phyloP scores from a whole-genome alignment of 1,140 invertebrate genomes.

The Drosophila nigrodunni region DNA sequence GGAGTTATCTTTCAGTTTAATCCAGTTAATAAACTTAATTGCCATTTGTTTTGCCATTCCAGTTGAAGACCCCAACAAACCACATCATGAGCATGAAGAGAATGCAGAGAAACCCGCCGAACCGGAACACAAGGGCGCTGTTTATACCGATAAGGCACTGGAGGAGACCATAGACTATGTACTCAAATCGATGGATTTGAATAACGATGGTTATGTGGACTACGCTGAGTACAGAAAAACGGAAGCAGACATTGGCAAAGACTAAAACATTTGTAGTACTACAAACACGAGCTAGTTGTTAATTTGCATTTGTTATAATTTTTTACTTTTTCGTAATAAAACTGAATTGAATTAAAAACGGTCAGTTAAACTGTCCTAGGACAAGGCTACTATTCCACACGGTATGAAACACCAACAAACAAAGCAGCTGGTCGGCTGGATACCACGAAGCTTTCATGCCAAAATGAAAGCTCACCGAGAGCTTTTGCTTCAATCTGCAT shows the following conservation, averaged over 20 bases:
- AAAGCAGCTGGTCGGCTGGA: conserved; percentile 29
- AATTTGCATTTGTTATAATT: conserved; percentile 49
- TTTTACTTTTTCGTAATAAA: conserved; percentile 43
- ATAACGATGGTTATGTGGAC: conserved; percentile 91
- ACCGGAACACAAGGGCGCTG: conserved; percentile 46
- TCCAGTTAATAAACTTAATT: conserved; percentile 22
- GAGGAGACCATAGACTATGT: conserved; percentile 89
- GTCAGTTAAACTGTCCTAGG: neutral
- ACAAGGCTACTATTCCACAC: neutral
- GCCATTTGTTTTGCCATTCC: conserved; percentile 34
- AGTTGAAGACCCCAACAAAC: conserved; percentile 53
- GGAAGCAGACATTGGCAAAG: conserved; percentile 62
- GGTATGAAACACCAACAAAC: conserved; percentile 32
- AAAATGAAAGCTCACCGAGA: conserved; percentile 42
- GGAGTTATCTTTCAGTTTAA: neutral
- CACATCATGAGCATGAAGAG: neutral
- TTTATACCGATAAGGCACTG: conserved; percentile 87
- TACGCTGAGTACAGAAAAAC: conserved; percentile 89
- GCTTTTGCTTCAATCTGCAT: conserved; percentile 47
- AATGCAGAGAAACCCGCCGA: conserved; percentile 56
- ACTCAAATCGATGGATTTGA: conserved; percentile 89
- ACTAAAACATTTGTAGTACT: conserved; percentile 43
- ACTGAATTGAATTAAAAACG: neutral
- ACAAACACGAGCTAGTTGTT: conserved; percentile 30
- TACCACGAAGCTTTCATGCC: conserved; percentile 20